A percentile compares a stretch with the other conserved stretches of the same genome.
Evolutionary conservation across 2,888 invertebrate genomes (phyloP).

Genomic region (Dioctria rufipes): DNA sequence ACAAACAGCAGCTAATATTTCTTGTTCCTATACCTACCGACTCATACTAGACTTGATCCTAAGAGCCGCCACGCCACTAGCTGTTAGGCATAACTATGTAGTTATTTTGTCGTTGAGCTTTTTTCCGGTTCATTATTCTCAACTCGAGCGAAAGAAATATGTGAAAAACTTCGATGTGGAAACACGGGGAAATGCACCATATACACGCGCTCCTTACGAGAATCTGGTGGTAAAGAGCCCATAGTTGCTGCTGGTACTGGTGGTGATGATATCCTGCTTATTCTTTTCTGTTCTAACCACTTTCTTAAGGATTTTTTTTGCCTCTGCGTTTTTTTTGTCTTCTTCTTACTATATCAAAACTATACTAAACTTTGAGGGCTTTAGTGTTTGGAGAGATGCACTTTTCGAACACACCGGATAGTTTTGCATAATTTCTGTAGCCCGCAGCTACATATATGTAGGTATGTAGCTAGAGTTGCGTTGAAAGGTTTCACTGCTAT

Average conservation of each 20-base stretch:
- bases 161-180: constrained; percentile 17
- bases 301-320: constrained; percentile 37
- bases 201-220: constrained; percentile 37
- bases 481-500: constrained; percentile 12
- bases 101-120: constrained; percentile 44
- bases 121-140: constrained; percentile 47
- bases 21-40: neutral
- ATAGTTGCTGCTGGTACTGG: neutral
- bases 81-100: constrained; percentile 21
- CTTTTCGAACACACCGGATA: constrained; percentile 13
- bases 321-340: neutral
- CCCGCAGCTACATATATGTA: neutral
- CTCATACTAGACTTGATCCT: neutral
- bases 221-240: constrained; percentile 2
- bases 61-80: constrained; percentile 16
- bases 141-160: constrained; percentile 39
- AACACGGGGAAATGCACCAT: constrained; percentile 46
- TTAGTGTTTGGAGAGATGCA: constrained; percentile 34
- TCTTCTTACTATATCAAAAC: constrained; percentile 12
- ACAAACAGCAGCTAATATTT: neutral
- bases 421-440: constrained; percentile 33
- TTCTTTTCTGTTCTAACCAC: constrained; percentile 18
- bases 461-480: neutral
- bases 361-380: constrained; percentile 10
- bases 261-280: constrained; percentile 26